Conservation (phyloP, 2,888 invertebrate species). For the Athalia circularis region DNA sequence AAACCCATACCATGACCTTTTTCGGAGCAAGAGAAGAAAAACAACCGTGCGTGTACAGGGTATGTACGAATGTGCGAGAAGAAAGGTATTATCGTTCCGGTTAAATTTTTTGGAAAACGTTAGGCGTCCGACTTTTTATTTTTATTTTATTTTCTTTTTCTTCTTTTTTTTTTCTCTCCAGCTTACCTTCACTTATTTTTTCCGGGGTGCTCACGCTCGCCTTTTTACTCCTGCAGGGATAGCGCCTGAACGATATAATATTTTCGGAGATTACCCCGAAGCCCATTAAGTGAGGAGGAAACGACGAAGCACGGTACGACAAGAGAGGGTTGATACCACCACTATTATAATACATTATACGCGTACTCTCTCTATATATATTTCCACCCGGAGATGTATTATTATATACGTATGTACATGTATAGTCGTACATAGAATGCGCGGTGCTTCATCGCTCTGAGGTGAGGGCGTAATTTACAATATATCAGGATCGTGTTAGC, state of each 20-base stretch:
- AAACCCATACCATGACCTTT: neutral
- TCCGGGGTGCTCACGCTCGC: neutral
- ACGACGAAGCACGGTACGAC: constrained; percentile 16
- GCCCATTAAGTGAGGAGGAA: constrained; percentile 39
- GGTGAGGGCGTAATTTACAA: constrained; percentile 47
- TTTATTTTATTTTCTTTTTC: too few relatives aligned
- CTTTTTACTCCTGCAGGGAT: constrained; percentile 9
- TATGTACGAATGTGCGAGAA: neutral
- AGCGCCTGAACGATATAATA: constrained; percentile 21
- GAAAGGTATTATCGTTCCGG: neutral
- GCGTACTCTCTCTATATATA: neutral
- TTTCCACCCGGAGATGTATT: neutral
- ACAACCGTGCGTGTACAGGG: neutral
- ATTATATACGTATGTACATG: neutral
- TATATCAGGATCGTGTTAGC: constrained; percentile 48
- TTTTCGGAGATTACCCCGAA: constrained; percentile 43
- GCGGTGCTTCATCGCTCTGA: constrained; percentile 38
- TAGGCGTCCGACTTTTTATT: neutral
- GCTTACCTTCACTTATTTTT: neutral
- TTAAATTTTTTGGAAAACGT: neutral
- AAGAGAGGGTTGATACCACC: constrained; percentile 35
- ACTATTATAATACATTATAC: too few relatives aligned
- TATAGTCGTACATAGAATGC: constrained; percentile 15
- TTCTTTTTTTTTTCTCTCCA: too few relatives aligned
- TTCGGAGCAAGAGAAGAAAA: too few relatives aligned